Evolutionary conservation across 2,113 vertebrate genomes (phyloP).

Genomic region (Herpetotheres cachinnans): DNA sequence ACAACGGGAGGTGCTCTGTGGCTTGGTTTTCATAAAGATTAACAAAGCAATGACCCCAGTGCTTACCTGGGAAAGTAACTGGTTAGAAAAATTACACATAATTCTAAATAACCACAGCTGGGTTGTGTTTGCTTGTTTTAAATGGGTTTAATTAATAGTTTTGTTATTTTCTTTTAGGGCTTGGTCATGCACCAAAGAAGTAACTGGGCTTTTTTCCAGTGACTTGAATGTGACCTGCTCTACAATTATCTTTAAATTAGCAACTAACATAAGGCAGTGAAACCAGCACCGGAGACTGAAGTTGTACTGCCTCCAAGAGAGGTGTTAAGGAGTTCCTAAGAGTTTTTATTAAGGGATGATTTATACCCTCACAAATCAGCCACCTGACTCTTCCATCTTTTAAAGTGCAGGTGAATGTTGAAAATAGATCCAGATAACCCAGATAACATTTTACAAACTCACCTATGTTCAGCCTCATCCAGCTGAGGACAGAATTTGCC

Average conservation of each 20-base stretch:
- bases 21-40: background rate
- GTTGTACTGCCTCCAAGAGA: background rate
- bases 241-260: conserved; percentile 11
- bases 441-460: background rate
- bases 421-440: background rate
- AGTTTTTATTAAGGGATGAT: background rate
- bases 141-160: background rate
- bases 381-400: background rate
- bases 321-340: background rate
- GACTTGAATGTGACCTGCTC: background rate
- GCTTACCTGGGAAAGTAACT: background rate
- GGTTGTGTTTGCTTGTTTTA: background rate
- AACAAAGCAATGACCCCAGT: background rate
- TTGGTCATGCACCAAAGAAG: background rate
- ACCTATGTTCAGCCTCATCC: background rate
- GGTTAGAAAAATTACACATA: background rate
- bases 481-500: background rate
- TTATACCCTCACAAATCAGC: background rate
- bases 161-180: background rate
- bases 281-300: background rate
- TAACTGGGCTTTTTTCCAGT: background rate
- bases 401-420: background rate
- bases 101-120: background rate
- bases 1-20: background rate
- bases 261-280: background rate